phyloP scores from a whole-genome alignment of 2,888 invertebrate genomes.

The Lysandra coridon region DNA sequence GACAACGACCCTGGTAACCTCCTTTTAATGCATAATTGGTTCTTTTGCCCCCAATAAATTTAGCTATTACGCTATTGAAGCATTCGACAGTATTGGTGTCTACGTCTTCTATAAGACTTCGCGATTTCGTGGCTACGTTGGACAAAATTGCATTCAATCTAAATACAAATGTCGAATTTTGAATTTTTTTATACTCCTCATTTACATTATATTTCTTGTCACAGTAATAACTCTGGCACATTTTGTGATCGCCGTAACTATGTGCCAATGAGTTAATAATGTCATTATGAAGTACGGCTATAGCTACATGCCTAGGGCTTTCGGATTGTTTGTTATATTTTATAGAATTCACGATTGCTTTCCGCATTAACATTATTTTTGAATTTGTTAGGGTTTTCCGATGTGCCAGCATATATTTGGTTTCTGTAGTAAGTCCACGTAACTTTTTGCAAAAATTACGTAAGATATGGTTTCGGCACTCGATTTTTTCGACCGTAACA shows the following conservation, averaged over 20 bases:
- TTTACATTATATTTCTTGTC: not conserved
- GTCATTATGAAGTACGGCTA: not conserved
- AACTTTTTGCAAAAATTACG: too few relatives aligned
- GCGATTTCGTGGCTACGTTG: conserved; percentile 33
- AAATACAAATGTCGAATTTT: conserved; percentile 34
- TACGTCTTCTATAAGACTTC: conserved; percentile 36
- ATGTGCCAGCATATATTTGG: too few relatives aligned
- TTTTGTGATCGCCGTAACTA: conserved; percentile 11
- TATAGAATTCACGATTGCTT: too few relatives aligned
- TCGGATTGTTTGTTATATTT: too few relatives aligned
- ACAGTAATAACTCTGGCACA: conserved; percentile 20
- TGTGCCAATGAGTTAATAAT: conserved; percentile 16
- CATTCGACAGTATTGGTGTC: conserved; percentile 37
- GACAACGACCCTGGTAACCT: conserved; percentile 35
- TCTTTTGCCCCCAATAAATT: conserved; percentile 41
- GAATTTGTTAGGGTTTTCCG: too few relatives aligned
- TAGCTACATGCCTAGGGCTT: too few relatives aligned
- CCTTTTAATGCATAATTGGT: conserved; percentile 37
- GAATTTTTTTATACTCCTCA: conserved; percentile 7
- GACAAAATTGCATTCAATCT: conserved; percentile 32
- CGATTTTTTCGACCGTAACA: too few relatives aligned
- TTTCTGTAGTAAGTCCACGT: too few relatives aligned
- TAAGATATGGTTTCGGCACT: too few relatives aligned
- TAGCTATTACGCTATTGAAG: conserved; percentile 39
- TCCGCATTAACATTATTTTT: not conserved